Evolutionary conservation across 2,888 invertebrate genomes (phyloP).

Genomic region (Lycia hirtaria): DNA sequence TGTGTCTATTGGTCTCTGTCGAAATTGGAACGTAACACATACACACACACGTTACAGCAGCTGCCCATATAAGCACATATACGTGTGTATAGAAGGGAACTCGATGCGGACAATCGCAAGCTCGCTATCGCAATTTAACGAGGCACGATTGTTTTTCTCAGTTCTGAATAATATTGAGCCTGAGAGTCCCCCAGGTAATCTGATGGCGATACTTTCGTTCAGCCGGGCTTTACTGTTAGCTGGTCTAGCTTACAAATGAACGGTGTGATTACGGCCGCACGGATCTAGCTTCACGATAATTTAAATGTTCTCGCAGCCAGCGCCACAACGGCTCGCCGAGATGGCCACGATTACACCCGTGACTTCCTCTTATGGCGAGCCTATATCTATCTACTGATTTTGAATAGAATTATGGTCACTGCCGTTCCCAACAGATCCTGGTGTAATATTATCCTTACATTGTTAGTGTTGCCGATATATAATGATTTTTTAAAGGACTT

Average conservation of each 20-base stretch:
- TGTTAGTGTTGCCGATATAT: slow-evolving; percentile 21
- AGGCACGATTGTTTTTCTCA: slow-evolving; percentile 84
- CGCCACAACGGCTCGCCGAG: slow-evolving; percentile 62
- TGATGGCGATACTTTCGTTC: slow-evolving; percentile 81
- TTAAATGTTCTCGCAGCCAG: slow-evolving; percentile 80
- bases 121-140: slow-evolving; percentile 81
- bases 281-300: slow-evolving; percentile 82
- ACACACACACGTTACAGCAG: slow-evolving; percentile 35
- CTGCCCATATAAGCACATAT: slow-evolving; percentile 48
- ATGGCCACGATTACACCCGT: slow-evolving; percentile 75
- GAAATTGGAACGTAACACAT: slow-evolving; percentile 35
- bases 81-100: slow-evolving; percentile 60
- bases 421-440: slow-evolving; percentile 36
- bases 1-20: slow-evolving; percentile 38
- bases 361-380: slow-evolving; percentile 77
- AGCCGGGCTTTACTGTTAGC: slow-evolving; percentile 74
- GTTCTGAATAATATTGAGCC: slow-evolving; percentile 84
- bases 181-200: slow-evolving; percentile 72
- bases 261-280: slow-evolving; percentile 80
- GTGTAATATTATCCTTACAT: slow-evolving; percentile 36
- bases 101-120: slow-evolving; percentile 72
- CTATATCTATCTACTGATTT: slow-evolving; percentile 71
- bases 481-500: slow-evolving; percentile 11
- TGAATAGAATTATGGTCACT: slow-evolving; percentile 73
- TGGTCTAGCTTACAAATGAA: slow-evolving; percentile 80